Base-by-base conservation (phyloP, 2,797 vertebrate genomes). In the Poecilia velifera region DNA sequence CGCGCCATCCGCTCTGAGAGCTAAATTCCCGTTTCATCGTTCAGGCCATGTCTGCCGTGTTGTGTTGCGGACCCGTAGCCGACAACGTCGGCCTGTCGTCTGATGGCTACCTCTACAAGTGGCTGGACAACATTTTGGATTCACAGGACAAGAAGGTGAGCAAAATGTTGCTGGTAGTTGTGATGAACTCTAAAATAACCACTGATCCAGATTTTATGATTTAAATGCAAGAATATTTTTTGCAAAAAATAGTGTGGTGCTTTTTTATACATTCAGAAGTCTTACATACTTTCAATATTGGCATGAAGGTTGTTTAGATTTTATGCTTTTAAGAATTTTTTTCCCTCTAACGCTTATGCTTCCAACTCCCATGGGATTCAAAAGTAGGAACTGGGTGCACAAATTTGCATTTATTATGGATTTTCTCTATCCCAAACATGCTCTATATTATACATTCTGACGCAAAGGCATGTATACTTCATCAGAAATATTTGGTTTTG, bases 61-160 rank as follows among this genome's bases (percentile, higher is more conserved):
- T 99, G 68, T 99, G 98, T 90, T 99, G 98, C 89, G 98, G 98
- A 78, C 98, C 98, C 68, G 98, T 99, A 83, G 97, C 98, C 87
- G 98, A 99, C 93, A 99, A 99, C 0, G 98, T 99, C 0, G 98
- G 98, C 64, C 96, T 99, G 47, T 99, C 98, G 70, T 98, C 98
- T 73, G 98, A 99, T 89, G 98, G 98, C 81, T 99, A 99, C 95
- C 96, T 99, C 79, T 99, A 99, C 96, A 99, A 99, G 92, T 99
- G 98, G 98, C 91, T 99, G 87, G 98, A 99, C 96, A 99, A 99
- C 95, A 99, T 99, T 93, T 95, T 99, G 96, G 98, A 99, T 94
- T 99, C 98, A 77, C 97, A 98, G 93, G 98, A 99, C 95, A 98
- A 97, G 93, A 99, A 99, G 97, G 98, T 98, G 93, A 93, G 81